Evolutionary conservation across 2,888 invertebrate genomes (phyloP), one percentile per base, ranked within the genome.

Genomic region (Scaptomyza reducta): DNA sequence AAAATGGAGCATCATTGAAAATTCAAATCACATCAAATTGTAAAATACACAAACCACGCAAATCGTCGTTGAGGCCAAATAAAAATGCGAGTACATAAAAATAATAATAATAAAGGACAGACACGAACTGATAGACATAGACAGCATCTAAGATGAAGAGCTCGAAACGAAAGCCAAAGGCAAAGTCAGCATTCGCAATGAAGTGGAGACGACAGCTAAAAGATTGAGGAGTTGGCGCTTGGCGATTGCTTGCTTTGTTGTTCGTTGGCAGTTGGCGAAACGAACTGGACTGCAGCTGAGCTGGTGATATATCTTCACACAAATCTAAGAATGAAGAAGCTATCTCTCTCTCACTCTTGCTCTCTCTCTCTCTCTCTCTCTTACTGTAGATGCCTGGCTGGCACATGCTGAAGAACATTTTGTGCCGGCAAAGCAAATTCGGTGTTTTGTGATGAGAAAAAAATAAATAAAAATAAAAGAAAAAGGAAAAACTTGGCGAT

Each of bases 1-100:
- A 46, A 63, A 63, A 63, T 65, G 68, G 68, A 68, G 70, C 77
- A 74, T 74, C 88, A 87, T 89, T 87, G 83, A 75, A 72, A 80
- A 87, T 87, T 89, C 89, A 87, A 85, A 86, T 85, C 89, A 86
- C 89, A 89, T 71, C 83, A 72, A 77, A 85, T 77, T 76, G 75
- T 74, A 87, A 87, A 87, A 82, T 79, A 76, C 73, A 88, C 79
- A 87, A 83, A 77, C 70, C 76, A 80, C 73, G 67, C 66, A 78
- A 70, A 77, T 75, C 72, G 65, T 67, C 68, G 71, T 58, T 44
- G 50, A 63, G 61, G 29, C 66, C 64, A 76, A 68, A 85, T 74
- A 81, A 84, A 78, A 78, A 80, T 80, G 68, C 72, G 68, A 84
- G 72, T 87, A 84, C 81, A 87, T 87, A 87, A 87, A 87, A 80